Evolutionary conservation across 2,888 invertebrate genomes (phyloP), one percentile per base, ranked within the genome.

Genomic region (Melieria picta): DNA sequence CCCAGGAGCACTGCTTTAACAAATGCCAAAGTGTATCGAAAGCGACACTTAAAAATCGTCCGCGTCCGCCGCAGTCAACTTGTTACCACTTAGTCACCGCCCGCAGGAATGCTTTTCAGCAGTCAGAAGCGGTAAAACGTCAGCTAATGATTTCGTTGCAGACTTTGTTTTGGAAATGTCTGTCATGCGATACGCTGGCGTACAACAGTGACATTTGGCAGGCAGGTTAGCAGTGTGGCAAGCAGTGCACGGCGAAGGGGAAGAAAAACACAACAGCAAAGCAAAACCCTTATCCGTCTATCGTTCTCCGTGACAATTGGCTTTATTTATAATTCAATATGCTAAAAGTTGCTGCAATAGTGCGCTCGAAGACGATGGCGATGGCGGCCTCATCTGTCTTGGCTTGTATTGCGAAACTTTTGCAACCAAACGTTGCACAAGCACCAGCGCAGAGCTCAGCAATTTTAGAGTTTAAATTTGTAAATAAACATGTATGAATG

Each of bases 291-390:
- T 65, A 65, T 60, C 52, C 65, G 61, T 60, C 50, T 47, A 57
- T 64, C 47, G 69, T 69, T 64, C 30, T 47, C 68, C 81, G 81
- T 84, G 83, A 84, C 83, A 84, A 83, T 84, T 81, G 80, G 78
- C 77, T 79, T 80, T 79, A 84, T 83, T 80, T 82, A 83, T 83
- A 81, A 83, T 83, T 84, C 79, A 83, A 80, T 77, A 79, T 78
- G 80, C 79, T 82, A 81, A 84, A 82, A 83, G 83, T 83, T 84
- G 81, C 77, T 80, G 78, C 77, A 76, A 63, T 50, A 46, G 50
- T 69, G 69, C 30, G 52, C 58, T 69, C 56, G 48, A 55, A 69
- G 67, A 42, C 60, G 67, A 67, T 60, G 60, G 67, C 60, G 67
- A 67, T 67, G 50, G 58, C 67, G 67, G 67, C 60, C 42, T 30